Evolutionary conservation across 2,113 vertebrate genomes (phyloP).

Genomic region (Calyptommatus sinebrachiatus): DNA sequence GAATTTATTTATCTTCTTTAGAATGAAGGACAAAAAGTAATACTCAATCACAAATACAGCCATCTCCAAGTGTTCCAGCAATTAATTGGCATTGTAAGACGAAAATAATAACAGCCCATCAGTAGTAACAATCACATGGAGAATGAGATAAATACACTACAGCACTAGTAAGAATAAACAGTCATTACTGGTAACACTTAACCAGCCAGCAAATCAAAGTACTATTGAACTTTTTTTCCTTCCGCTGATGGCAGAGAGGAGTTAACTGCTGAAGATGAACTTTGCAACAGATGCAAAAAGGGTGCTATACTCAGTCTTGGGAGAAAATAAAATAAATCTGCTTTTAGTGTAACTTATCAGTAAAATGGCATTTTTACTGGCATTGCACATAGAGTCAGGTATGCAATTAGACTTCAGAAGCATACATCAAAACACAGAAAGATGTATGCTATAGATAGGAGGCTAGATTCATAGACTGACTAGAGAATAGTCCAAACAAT

Average conservation of each 20-base stretch:
- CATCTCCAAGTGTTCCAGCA: background rate
- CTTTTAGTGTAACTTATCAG: background rate
- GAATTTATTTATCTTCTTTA: constrained; percentile 1
- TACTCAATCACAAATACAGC: background rate
- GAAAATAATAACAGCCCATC: constrained; percentile 1
- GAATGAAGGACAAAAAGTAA: background rate
- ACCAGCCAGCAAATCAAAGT: constrained; percentile 9
- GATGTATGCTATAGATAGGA: too few relatives aligned
- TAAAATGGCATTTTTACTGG: too few relatives aligned
- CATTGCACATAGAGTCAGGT: background rate
- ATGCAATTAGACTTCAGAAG: background rate
- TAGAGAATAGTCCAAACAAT: too few relatives aligned
- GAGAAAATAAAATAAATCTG: background rate
- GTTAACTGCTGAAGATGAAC: background rate
- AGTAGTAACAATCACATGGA: constrained; percentile 30
- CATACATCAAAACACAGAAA: too few relatives aligned
- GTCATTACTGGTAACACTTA: constrained; percentile 11
- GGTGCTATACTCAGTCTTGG: background rate
- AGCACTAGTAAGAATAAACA: background rate
- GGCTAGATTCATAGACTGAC: too few relatives aligned
- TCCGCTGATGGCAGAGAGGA: background rate
- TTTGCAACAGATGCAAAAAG: constrained; percentile 4
- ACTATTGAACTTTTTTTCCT: background rate
- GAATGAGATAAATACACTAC: constrained; percentile 2
- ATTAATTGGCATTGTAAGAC: constrained; percentile 35